Percentiles rank a stretch among this genome's conserved stretches.
phyloP scores from a whole-genome alignment of 2,888 invertebrate genomes.

The Abrostola triplasia region DNA sequence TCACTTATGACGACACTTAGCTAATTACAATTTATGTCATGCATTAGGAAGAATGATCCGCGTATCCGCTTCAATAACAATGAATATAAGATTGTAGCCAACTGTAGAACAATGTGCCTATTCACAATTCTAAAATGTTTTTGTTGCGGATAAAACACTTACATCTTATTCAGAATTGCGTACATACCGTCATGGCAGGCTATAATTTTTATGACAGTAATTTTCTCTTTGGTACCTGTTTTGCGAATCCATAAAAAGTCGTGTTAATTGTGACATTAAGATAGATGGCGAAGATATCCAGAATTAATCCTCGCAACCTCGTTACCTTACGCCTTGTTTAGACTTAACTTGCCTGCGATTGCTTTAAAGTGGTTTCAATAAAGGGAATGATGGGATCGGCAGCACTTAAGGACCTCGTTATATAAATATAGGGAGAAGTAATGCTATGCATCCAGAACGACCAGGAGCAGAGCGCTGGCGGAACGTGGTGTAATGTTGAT shows the following conservation, averaged over 20 bases:
- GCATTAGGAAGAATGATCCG: conserved; percentile 13
- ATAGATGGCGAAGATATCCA: conserved; percentile 31
- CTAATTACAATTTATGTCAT: conserved; percentile 11
- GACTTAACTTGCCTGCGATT: conserved; percentile 13
- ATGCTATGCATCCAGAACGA: background rate
- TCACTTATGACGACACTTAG: conserved; percentile 18
- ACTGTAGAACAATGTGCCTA: background rate
- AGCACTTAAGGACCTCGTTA: background rate
- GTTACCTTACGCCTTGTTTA: conserved; percentile 31
- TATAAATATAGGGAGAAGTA: background rate
- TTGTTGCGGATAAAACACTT: conserved; percentile 1
- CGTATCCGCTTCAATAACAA: conserved; percentile 5
- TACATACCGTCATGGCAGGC: conserved; percentile 4
- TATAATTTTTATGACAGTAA: conserved; percentile 28
- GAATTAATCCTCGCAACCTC: conserved; percentile 17
- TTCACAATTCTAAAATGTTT: background rate
- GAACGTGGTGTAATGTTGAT: too few species aligned
- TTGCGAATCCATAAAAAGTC: conserved; percentile 22
- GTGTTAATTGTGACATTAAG: conserved; percentile 42
- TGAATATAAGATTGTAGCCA: background rate
- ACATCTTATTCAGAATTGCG: conserved; percentile 6
- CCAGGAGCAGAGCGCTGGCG: too few species aligned
- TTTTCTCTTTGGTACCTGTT: conserved; percentile 32
- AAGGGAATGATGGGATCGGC: background rate
- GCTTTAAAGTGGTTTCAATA: conserved; percentile 15